Evolutionary conservation across 2,888 invertebrate species (phyloP).

Genomic region (Trachelus troglodyta): DNA sequence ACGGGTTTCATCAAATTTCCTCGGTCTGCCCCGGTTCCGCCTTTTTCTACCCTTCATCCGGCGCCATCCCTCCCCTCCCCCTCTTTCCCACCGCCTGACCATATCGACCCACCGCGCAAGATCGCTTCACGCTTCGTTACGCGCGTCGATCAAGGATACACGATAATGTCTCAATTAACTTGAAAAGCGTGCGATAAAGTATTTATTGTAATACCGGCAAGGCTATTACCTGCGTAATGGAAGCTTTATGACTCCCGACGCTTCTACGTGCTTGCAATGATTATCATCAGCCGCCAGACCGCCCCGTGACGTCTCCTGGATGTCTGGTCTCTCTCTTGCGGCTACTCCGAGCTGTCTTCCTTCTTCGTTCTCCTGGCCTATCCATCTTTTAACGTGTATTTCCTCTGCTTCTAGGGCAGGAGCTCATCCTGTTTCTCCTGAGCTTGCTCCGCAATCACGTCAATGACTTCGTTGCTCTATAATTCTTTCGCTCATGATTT

Average conservation of each 20-base stretch:
- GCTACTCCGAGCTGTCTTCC: neutral
- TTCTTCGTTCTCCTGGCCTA: constrained; percentile 1
- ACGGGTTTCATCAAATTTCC: constrained; percentile 33
- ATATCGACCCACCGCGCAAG: neutral
- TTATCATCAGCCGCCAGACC: constrained; percentile 28
- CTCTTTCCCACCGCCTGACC: neutral
- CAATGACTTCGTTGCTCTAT: no score
- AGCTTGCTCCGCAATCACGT: no score
- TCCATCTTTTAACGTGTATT: constrained; percentile 15
- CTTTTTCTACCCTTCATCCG: constrained; percentile 5
- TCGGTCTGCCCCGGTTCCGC: constrained; percentile 1
- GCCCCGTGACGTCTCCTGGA: constrained; percentile 12
- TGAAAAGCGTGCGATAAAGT: constrained; percentile 30
- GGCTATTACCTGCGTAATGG: constrained; percentile 33
- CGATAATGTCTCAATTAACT: constrained; percentile 33
- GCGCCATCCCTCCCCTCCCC: neutral
- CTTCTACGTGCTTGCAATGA: constrained; percentile 29
- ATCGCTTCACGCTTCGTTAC: neutral
- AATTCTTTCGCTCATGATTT: no score
- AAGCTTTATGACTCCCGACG: constrained; percentile 33
- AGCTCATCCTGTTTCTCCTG: constrained; percentile 9
- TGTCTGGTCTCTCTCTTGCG: neutral
- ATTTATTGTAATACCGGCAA: constrained; percentile 33
- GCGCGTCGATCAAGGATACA: constrained; percentile 10
- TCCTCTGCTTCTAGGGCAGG: constrained; percentile 16